Base-by-base conservation (phyloP, 2,113 vertebrate genomes). In the Oncorhynchus tshawytscha region DNA sequence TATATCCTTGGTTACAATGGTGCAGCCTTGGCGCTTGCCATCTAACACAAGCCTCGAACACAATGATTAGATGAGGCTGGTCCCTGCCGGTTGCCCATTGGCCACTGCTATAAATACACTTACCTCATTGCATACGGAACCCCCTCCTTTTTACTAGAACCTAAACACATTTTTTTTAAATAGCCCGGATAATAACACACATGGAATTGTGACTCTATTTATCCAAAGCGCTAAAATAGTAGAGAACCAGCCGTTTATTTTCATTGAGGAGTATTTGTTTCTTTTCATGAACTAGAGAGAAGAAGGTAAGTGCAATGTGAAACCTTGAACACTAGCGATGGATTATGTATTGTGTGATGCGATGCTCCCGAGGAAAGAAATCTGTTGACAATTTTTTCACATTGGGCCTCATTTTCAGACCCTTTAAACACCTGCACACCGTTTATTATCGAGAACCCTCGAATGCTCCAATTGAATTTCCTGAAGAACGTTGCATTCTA, bases 381-480 rank as follows among this genome's bases (percentile, higher is more conserved):
- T 90, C 78, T 91, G 89, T 92, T 91, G 85, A 90, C 87, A 86
- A 86, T 85, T 82, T 83, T 77, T 78, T 67, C 79, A 81, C 85
- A 87, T 86, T 89, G 78, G 90, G 88, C 92, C 91, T 92, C 93
- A 94, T 94, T 93, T 93, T 94, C 86, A 88, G 85, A 79, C 70
- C 76, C 49, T 75, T 85, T 70, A 71, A 78, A 82, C 75, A 82
- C 82, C 88, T 78, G 78, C 86, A 78, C 78, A 73, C 62, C 70
- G 74, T 66, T 70, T 83, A 77, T 51, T 15, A 18, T 25, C 2
- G 20, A 49, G 57, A 73, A 62, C 25, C 54, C 4, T 29, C 59
- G 22, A 54, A n/a, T 67, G 45, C 27, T 74, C 51, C 66, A 34
- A 74, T 71, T 20, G 9, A 57, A 71, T 20, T 70, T 20, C 20